Evolutionary conservation across 2,797 vertebrate species (phyloP).

Genomic region (Valencia hispanica): DNA sequence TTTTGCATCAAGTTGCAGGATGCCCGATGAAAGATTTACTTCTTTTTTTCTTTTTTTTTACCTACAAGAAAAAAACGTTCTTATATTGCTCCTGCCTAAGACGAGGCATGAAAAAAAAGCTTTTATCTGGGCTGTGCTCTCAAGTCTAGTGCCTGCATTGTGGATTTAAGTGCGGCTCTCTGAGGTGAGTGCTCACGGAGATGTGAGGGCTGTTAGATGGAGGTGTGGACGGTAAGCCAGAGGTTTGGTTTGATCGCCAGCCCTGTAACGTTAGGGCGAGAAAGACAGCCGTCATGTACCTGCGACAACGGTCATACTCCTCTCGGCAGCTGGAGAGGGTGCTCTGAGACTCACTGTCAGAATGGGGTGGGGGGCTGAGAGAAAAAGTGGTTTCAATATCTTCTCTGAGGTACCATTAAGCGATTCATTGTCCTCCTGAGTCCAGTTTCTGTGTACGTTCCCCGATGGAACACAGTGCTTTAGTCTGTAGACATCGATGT

Average conservation of each 20-base stretch:
- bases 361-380: background rate
- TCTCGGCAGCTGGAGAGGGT: conserved; percentile 28
- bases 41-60: conserved; percentile 28
- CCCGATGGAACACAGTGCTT: conserved; percentile 13
- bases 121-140: conserved; percentile 62
- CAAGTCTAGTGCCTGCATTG: conserved; percentile 15
- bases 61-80: conserved; percentile 32
- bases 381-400: conserved; percentile 29
- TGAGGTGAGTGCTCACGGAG: conserved; percentile 44
- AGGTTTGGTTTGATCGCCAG: conserved; percentile 34
- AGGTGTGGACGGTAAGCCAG: conserved; percentile 26
- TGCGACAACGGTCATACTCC: conserved; percentile 43
- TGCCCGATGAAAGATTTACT: conserved; percentile 53
- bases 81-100: conserved; percentile 19
- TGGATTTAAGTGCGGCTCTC: conserved; percentile 18
- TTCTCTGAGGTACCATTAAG: conserved; percentile 36
- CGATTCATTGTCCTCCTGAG: conserved; percentile 28
- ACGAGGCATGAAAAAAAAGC: conserved; percentile 75
- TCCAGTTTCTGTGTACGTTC: conserved; percentile 17
- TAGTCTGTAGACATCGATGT: conserved; percentile 31
- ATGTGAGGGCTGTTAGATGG: conserved; percentile 17
- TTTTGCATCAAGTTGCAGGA: conserved; percentile 18
- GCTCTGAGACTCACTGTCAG: conserved; percentile 34
- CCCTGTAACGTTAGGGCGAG: conserved; percentile 9
- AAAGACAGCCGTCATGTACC: conserved; percentile 46